Percentiles rank a stretch among this genome's conserved stretches.
Conservation (phyloP, 2,797 vertebrate species). For the Gallirallus australis region DNA sequence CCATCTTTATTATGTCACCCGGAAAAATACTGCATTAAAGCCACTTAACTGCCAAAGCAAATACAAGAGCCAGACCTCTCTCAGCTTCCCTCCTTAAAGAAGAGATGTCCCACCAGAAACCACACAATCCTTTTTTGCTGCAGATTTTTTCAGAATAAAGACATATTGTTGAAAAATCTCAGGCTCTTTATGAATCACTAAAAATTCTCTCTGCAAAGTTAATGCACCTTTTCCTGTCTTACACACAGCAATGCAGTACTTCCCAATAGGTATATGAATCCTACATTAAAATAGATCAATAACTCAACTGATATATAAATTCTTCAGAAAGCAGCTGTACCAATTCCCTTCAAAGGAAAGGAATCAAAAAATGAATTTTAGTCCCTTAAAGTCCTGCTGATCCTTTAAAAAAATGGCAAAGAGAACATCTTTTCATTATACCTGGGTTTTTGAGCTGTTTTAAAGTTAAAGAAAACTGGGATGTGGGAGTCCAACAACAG, state of each 20-base stretch:
- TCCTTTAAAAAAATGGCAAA: conserved; percentile 62
- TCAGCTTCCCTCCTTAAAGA: background rate
- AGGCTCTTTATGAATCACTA: background rate
- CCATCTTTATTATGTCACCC: background rate
- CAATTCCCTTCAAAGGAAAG: conserved; percentile 51
- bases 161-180: background rate
- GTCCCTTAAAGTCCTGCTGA: conserved; percentile 60
- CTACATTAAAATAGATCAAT: conserved; percentile 64
- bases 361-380: conserved; percentile 63
- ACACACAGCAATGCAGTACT: background rate
- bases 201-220: conserved; percentile 1
- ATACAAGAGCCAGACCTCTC: accelerated
- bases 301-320: conserved; percentile 45
- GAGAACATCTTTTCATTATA: conserved; percentile 64
- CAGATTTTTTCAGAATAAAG: background rate
- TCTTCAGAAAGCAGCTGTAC: conserved; percentile 48
- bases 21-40: background rate
- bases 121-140: background rate
- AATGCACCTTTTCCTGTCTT: background rate
- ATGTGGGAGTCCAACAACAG: conserved; percentile 44
- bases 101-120: background rate
- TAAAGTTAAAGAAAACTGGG: conserved; percentile 52
- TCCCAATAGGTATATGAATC: conserved; percentile 32
- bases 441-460: conserved; percentile 20
- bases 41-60: background rate